phyloP scores from a whole-genome alignment of 1,140 invertebrate species.

The Drosophila arawakana region DNA sequence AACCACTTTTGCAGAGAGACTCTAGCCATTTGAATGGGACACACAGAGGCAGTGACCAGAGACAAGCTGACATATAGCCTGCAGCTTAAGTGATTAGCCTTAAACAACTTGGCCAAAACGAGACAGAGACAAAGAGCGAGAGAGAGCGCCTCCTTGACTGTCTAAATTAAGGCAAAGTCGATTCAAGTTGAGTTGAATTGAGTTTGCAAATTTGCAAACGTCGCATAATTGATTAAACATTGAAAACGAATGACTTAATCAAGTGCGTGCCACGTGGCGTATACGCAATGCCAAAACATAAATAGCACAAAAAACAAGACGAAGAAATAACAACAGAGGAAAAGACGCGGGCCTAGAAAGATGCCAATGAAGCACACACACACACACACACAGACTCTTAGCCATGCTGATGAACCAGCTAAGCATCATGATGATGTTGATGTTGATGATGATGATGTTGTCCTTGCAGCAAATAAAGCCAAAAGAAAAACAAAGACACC shows the following conservation, averaged over 20 bases:
- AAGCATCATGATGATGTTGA: conserved; percentile 5
- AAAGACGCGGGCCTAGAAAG: neutral
- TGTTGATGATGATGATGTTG: conserved; percentile 34
- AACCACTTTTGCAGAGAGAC: conserved; percentile 48
- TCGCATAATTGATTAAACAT: conserved; percentile 76
- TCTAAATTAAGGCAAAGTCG: neutral
- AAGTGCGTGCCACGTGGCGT: conserved; percentile 68
- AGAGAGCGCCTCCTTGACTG: neutral
- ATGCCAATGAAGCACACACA: conserved; percentile 35
- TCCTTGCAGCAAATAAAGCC: conserved; percentile 46
- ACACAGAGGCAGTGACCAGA: too few species aligned
- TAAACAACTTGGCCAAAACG: conserved; percentile 40
- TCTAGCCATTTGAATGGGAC: conserved; percentile 38
- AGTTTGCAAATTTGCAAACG: conserved; percentile 60
- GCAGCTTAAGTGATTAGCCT: conserved; percentile 64
- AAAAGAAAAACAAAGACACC: conserved; percentile 68
- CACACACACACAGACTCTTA: neutral
- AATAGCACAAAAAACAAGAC: neutral
- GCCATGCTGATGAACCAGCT: conserved; percentile 27
- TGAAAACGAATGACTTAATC: conserved; percentile 70
- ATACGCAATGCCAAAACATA: conserved; percentile 60
- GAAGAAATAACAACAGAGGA: neutral
- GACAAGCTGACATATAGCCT: conserved; percentile 33
- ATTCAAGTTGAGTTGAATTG: neutral
- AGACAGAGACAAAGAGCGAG: neutral